Evolutionary conservation across 2,888 invertebrate species (phyloP).

Genomic region (Nephrotoma appendiculata): DNA sequence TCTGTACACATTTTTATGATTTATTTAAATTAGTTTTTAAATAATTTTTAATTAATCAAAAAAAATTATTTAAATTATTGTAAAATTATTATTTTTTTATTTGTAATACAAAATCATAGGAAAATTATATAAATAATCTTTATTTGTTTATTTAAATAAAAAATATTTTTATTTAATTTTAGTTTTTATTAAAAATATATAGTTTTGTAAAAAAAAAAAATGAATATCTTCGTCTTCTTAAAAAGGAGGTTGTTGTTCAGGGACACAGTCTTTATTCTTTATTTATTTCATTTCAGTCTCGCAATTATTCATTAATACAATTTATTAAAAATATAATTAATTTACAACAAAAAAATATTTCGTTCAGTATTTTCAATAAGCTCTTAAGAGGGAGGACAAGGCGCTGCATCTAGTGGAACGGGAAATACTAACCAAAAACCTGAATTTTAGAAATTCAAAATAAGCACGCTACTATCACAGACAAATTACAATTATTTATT

Average conservation of each 20-base stretch:
- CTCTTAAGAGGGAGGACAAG: not conserved
- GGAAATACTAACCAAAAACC: not conserved
- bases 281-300: slow-evolving; percentile 7
- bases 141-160: not conserved
- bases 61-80: not conserved
- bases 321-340: not conserved
- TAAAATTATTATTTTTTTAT: not conserved
- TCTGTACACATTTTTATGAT: not conserved
- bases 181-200: not conserved
- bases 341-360: not conserved
- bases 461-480: not conserved
- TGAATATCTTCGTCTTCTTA: slow-evolving; percentile 4
- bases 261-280: slow-evolving; percentile 7
- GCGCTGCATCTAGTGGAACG: not conserved
- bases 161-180: not conserved
- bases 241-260: not conserved
- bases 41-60: not conserved
- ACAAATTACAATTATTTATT: not conserved
- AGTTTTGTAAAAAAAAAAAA: not conserved
- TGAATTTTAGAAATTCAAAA: not conserved
- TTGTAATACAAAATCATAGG: not conserved
- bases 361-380: not conserved
- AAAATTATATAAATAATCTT: not conserved
- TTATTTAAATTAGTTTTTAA: not conserved
- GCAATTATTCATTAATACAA: not conserved